Evolutionary conservation across 2,797 vertebrate genomes (phyloP), one percentile per base, ranked within the genome.

Genomic region (Sebastes matsubarae): DNA sequence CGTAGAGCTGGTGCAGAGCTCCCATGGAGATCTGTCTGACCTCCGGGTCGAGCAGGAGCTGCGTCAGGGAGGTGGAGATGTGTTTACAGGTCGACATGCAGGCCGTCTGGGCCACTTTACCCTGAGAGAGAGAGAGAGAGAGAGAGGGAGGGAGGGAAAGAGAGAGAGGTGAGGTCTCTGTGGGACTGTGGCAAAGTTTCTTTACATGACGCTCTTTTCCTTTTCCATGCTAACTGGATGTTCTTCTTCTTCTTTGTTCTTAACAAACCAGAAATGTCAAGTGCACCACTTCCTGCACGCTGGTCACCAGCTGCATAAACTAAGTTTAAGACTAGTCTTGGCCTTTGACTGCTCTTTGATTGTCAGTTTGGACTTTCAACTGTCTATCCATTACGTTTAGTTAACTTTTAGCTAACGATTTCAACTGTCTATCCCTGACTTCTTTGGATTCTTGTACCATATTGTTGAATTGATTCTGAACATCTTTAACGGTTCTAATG

Each of bases 71-170:
- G n/a, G 97, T 98, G 85, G 98, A 96, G 79, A 99, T 96, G 93
- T 99, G 98, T 13, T 99, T 99, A 88, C 98, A 99, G 24, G 98
- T 97, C 0, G 98, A 99, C 98, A 99, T 99, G 82, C 98, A 99
- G 22, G 98, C 98, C 0, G 98, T 99, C 96, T 99, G 98, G 0
- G 98, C 98, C 82, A 99, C 98, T 85, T 99, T 99, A 22, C 98
- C 98, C 98, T 99, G 94, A 36, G 12, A 57, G 34, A 32, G 1
- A 38, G 3, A 60, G 4, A n/a, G 10, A 63, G n/a, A 64, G 38
- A 74, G 9, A 36, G 6, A 68, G 5, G 30, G 8, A 63, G 25
- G 27, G 1, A 52, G 3, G 60, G 5, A n/a, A 7, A 54, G n/a
- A 12, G 1, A 80, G 29, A 65, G n/a, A 32, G 57, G n/a, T 50